Conservation (phyloP, 1,140 invertebrate species). For the Nylanderia fulva region DNA sequence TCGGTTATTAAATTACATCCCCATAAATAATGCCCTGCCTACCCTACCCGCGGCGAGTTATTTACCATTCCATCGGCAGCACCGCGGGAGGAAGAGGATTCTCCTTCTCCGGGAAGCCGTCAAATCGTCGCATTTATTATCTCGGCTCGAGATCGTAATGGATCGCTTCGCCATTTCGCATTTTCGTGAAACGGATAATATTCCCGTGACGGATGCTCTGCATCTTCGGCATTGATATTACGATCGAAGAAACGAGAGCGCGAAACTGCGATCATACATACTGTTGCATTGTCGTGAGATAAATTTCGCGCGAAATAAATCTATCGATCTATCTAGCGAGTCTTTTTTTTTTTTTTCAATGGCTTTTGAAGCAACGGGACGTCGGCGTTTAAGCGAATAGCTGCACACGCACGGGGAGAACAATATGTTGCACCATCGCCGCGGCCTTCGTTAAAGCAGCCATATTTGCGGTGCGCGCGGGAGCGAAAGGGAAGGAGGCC, state of each 20-base stretch:
- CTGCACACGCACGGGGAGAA: slow-evolving; percentile 64
- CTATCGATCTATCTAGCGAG: too few relatives aligned
- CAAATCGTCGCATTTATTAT: slow-evolving; percentile 62
- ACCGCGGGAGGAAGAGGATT: slow-evolving; percentile 51
- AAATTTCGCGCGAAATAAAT: background rate
- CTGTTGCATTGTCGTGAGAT: background rate
- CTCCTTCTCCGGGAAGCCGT: slow-evolving; percentile 6
- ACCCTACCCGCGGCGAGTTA: slow-evolving; percentile 66
- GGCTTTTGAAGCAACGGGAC: slow-evolving; percentile 7
- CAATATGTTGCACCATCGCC: slow-evolving; percentile 79
- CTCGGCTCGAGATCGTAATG: slow-evolving; percentile 34
- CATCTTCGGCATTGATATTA: background rate
- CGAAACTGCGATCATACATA: background rate
- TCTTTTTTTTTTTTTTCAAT: background rate
- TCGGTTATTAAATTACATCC: slow-evolving; percentile 85
- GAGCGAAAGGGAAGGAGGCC: slow-evolving; percentile 65
- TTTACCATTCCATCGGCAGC: slow-evolving; percentile 75
- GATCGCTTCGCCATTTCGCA: slow-evolving; percentile 11
- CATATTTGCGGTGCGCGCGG: slow-evolving; percentile 81
- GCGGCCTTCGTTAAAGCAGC: slow-evolving; percentile 82
- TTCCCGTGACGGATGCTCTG: background rate
- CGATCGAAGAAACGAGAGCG: background rate
- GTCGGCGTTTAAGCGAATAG: slow-evolving; percentile 47
- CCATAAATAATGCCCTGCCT: slow-evolving; percentile 82
- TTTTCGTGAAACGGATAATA: background rate